A percentile compares a stretch with the other conserved stretches of the same genome.
Evolutionary conservation across 2,113 vertebrate species (phyloP).

Genomic region (Loxodonta africana): DNA sequence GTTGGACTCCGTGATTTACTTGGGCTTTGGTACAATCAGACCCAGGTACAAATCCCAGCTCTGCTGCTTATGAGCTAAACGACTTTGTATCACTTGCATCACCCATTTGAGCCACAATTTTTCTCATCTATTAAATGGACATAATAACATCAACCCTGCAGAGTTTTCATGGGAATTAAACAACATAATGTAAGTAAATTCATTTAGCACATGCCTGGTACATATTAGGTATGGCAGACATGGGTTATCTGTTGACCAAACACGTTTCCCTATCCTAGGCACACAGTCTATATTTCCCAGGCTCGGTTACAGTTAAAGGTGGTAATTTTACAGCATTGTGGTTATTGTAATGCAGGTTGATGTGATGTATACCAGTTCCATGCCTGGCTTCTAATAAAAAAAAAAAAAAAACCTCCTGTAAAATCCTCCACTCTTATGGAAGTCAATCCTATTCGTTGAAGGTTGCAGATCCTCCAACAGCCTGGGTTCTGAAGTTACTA

Average conservation of each 20-base stretch:
- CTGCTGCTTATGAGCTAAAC: not conserved
- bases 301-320: not conserved
- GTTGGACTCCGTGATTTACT: not conserved
- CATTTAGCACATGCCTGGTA: not conserved
- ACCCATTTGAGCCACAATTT: not conserved
- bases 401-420: not conserved
- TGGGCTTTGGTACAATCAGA: not conserved
- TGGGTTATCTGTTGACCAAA: not conserved
- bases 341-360: not conserved
- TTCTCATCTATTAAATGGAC: not conserved
- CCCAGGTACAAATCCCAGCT: not conserved
- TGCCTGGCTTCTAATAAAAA: not conserved
- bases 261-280: not conserved
- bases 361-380: not conserved
- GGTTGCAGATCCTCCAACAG: not conserved
- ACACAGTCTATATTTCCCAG: not conserved
- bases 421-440: not conserved
- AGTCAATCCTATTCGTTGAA: not conserved
- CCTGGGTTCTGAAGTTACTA: not conserved
- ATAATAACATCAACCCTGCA: not conserved
- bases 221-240: not conserved
- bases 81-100: not conserved
- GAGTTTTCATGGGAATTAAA: not conserved
- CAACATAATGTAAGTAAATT: conserved; percentile 7
- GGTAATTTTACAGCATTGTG: not conserved